These are phyloP conservation scores for Emydura subglobosa DNA, from an alignment of 2,113 vertebrate species.

Conservation along the genomic window DNA sequence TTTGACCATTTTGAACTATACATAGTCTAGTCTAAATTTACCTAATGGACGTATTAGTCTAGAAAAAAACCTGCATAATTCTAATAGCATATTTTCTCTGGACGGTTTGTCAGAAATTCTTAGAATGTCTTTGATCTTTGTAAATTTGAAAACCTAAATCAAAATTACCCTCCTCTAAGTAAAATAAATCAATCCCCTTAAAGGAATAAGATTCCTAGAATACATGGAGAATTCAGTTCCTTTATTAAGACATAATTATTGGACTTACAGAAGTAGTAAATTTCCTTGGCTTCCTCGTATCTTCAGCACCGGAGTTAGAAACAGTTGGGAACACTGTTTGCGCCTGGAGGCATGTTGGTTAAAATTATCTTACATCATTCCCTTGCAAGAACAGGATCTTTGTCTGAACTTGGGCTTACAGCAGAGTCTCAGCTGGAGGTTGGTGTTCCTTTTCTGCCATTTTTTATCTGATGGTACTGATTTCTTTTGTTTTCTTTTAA, in stretches of 20 bases:
- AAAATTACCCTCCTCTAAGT: slow-evolving; percentile 9
- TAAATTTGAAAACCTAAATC: not conserved
- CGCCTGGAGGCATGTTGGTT: not conserved
- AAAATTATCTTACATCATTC: accelerated
- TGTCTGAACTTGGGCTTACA: not conserved
- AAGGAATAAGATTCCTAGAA: not conserved
- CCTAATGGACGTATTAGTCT: not conserved
- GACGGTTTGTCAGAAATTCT: not conserved
- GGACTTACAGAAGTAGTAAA: not conserved
- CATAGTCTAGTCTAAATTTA: slow-evolving; percentile 30
- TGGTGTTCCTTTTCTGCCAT: accelerated
- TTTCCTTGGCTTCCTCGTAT: not conserved
- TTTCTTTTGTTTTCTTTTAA: slow-evolving; percentile 2
- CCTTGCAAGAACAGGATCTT: accelerated
- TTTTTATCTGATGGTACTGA: accelerated
- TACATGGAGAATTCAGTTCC: not conserved
- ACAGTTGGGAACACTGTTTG: accelerated
- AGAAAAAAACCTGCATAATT: not conserved
- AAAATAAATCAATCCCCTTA: not conserved
- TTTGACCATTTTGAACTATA: not conserved
- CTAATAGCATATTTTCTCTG: not conserved
- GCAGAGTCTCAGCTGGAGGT: accelerated
- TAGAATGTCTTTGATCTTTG: not conserved
- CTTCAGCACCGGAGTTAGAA: accelerated
- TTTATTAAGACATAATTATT: not conserved